Evolutionary conservation across 2,797 vertebrate species (phyloP).

Genomic region (Calcarius lapponicus): DNA sequence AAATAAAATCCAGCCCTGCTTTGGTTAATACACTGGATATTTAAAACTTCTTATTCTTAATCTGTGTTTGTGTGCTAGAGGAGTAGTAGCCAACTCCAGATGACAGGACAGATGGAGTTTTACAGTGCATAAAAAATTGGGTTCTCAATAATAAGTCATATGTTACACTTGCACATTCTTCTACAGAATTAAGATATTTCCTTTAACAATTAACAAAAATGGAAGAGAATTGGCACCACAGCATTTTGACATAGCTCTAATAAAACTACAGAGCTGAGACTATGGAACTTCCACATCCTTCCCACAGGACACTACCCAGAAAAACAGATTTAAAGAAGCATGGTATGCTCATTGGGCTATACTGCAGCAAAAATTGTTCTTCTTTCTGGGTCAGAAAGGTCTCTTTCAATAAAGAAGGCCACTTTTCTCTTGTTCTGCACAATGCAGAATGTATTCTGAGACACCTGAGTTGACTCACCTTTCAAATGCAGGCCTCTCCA

Average conservation of each 20-base stretch:
- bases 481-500: neutral
- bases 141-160: slow-evolving; percentile 29
- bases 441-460: neutral
- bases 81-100: slow-evolving; percentile 53
- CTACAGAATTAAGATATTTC: slow-evolving; percentile 47
- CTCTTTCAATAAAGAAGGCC: neutral
- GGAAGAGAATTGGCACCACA: neutral
- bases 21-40: slow-evolving; percentile 39
- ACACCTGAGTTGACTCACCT: neutral
- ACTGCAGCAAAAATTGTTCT: neutral
- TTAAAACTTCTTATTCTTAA: slow-evolving; percentile 48
- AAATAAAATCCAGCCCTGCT: slow-evolving; percentile 17
- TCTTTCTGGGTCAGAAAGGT: neutral
- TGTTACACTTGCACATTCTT: slow-evolving; percentile 24
- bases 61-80: neutral
- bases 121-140: slow-evolving; percentile 16
- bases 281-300: neutral
- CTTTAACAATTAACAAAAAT: slow-evolving; percentile 39
- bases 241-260: neutral
- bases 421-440: neutral
- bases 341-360: neutral
- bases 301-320: slow-evolving; percentile 28
- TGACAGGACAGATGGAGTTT: slow-evolving; percentile 56
- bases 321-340: slow-evolving; percentile 19
- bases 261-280: neutral